Percentiles rank a stretch among this genome's conserved stretches.
These are phyloP conservation scores for Lemur catta DNA, from an alignment of 2,797 vertebrate species.

Conservation along the genomic window DNA sequence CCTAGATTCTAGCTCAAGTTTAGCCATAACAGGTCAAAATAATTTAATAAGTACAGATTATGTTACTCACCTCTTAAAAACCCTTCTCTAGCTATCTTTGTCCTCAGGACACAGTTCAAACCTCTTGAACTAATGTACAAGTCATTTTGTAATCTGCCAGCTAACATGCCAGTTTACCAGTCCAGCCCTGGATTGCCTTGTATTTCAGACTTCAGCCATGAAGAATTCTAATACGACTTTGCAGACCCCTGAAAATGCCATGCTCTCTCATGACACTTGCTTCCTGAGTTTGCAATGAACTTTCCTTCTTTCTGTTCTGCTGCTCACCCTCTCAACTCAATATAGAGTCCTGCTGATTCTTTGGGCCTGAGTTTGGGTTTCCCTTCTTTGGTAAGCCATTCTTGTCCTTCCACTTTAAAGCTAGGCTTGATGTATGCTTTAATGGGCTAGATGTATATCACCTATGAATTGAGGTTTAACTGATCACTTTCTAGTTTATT, in stretches of 20 bases:
- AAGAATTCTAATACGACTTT: not conserved
- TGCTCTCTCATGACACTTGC: not conserved
- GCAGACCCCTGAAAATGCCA: not conserved
- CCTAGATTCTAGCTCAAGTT: not conserved
- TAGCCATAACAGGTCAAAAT: not conserved
- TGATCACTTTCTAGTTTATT: not conserved
- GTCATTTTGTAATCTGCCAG: not conserved
- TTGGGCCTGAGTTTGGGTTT: not conserved
- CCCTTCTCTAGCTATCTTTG: not conserved
- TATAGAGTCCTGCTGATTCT: not conserved
- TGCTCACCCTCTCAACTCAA: not conserved
- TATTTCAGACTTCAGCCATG: not conserved
- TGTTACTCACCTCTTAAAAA: not conserved
- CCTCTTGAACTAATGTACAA: not conserved
- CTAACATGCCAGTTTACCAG: not conserved
- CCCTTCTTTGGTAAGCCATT: not conserved
- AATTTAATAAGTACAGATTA: not conserved
- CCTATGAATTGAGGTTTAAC: not conserved
- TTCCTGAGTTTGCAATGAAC: not conserved
- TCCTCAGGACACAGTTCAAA: not conserved
- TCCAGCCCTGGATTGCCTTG: not conserved
- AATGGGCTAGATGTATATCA: not conserved
- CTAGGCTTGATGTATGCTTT: not conserved
- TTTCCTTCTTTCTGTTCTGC: not conserved
- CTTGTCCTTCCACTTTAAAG: not conserved